Conservation (phyloP, 2,888 invertebrate genomes). For the Axea sp. region DNA sequence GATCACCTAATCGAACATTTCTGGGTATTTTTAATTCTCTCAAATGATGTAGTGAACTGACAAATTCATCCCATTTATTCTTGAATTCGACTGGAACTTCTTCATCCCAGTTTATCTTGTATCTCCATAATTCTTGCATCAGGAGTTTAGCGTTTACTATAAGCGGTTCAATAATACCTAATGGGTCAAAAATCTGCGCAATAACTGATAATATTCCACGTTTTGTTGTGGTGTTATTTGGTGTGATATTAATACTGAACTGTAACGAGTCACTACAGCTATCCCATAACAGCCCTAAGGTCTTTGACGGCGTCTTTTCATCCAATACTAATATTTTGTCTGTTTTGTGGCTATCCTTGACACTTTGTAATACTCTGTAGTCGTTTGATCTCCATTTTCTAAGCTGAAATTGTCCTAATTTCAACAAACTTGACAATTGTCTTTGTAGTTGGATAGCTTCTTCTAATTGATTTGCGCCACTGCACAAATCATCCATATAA, state of each 20-base stretch:
- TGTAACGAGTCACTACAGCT: conserved; percentile 30
- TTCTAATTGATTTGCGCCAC: background rate
- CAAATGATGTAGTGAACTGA: too few relatives aligned
- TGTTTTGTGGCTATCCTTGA: conserved; percentile 3
- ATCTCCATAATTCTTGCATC: conserved; percentile 43
- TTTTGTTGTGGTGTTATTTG: background rate
- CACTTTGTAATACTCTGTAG: background rate
- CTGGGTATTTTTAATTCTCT: conserved; percentile 11
- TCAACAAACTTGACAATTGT: conserved; percentile 1
- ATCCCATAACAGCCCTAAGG: conserved; percentile 56
- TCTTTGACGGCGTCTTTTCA: conserved; percentile 39
- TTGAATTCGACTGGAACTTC: background rate
- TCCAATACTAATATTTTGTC: conserved; percentile 17
- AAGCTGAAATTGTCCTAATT: conserved; percentile 24
- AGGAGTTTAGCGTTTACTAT: conserved; percentile 49
- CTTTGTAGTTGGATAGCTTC: background rate
- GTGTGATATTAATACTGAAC: conserved; percentile 20
- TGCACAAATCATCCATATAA: conserved; percentile 8
- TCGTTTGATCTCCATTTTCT: conserved; percentile 50
- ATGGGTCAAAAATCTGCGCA: conserved; percentile 55
- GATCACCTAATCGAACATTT: background rate
- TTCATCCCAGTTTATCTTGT: conserved; percentile 28
- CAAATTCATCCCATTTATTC: background rate
- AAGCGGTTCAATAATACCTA: conserved; percentile 47
- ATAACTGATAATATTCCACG: conserved; percentile 12